Base-by-base conservation (phyloP, 2,797 vertebrate genomes). In the Sebastes matsubarae region DNA sequence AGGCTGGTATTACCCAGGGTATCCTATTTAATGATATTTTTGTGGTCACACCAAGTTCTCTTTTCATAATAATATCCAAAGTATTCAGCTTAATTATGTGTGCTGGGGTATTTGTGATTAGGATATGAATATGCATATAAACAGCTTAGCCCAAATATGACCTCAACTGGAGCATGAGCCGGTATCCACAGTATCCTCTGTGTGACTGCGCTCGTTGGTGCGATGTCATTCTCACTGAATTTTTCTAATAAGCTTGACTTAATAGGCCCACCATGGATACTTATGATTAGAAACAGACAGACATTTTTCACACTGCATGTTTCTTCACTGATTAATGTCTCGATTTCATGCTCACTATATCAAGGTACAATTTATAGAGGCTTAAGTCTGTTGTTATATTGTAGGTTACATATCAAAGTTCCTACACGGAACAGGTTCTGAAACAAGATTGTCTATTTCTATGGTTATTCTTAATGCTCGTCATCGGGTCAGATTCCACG, bases 121-220 rank as follows among this genome's bases (percentile, higher is more conserved):
- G 61, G 80, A 85, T 72, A 89, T 92, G 86, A 92, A 93, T 92
- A 91, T 92, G 86, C 88, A 93, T 84, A 73, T 69, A 76, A 90
- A 89, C 71, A 88, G 84, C 86, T 90, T 90, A 89, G 79, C 89
- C 85, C 75, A 80, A 83, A 81, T 74, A 72, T 89, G 86, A 92
- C 87, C 90, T 88, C 75, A 75, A 36, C 75, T 82, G 84, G 65
- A 77, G 75, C 50, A 16, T 22, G 72, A 80, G 82, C 79, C 34
- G 64, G 22, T 76, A 63, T 61, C 61, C 52, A 32, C 57, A 36
- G 32, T 8, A 4, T 22, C 58, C 25, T 69, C 52, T 50, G 55
- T 77, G 79, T 66, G 72, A 75, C 66, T 78, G 58, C 7, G 42
- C 65, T 77, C 61, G 12, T 6, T 78, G 52, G n/a, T 32, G 68